These are phyloP conservation scores for Trichopoda pennipes DNA, from an alignment of 2,888 invertebrate genomes.

Conservation along the genomic window DNA sequence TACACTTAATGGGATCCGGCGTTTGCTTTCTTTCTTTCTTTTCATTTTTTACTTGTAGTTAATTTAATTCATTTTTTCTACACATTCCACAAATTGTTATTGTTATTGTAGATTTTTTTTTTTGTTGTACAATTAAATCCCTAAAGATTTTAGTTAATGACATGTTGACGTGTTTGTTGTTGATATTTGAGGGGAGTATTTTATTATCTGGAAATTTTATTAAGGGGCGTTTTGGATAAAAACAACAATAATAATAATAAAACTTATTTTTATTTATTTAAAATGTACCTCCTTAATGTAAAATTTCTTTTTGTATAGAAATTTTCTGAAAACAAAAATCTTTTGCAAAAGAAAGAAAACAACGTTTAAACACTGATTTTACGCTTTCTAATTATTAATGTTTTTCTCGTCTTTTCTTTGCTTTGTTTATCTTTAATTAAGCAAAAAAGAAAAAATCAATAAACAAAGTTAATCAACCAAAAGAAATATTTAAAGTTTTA, in stretches of 20 bases:
- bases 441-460: slow-evolving; percentile 5
- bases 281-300: neutral
- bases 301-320: neutral
- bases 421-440: no score
- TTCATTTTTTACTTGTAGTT: neutral
- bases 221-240: slow-evolving; percentile 31
- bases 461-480: neutral
- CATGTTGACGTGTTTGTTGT: slow-evolving; percentile 29
- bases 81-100: neutral
- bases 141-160: slow-evolving; percentile 5
- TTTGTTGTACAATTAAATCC: slow-evolving; percentile 18
- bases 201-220: neutral
- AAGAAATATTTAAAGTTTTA: no score
- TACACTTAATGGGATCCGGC: neutral
- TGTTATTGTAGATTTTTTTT: neutral
- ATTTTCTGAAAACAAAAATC: slow-evolving; percentile 1
- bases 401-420: neutral
- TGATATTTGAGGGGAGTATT: slow-evolving; percentile 41
- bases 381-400: slow-evolving; percentile 58
- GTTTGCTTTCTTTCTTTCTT: neutral
- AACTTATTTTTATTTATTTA: no score
- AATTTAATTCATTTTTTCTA: neutral
- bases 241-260: neutral
- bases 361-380: slow-evolving; percentile 21
- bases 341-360: neutral